Base-by-base conservation (phyloP, 1,140 invertebrate genomes). In the Cepaea nemoralis region DNA sequence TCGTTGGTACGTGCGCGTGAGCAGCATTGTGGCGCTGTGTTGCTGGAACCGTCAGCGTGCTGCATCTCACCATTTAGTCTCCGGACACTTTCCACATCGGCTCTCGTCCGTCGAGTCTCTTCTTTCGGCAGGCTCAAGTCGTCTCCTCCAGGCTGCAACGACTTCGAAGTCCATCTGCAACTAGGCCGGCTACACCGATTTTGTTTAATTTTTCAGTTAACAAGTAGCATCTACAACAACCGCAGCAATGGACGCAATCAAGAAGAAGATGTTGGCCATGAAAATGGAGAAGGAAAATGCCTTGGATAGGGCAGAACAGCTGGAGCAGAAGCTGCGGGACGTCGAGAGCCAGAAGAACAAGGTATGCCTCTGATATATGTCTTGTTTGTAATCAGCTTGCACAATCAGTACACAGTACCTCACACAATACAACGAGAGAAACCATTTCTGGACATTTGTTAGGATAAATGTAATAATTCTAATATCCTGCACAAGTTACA, bases 261-360 rank as follows among this genome's bases (percentile, higher is more conserved):
- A 99, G 95, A 99, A 99, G 96, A 99, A 99, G 94, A 99, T 99
- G 98, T 96, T 98, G 94, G 96, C 96, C 93, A 99, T 99, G 97
- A 99, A 99, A 95, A 94, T 98, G 94, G 97, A 99, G 94, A 99
- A 98, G 94, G 98, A 99, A 93, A 97, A 97, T 93, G 97, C 97
- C 89, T 94, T 97, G 93, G 98, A 99, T 92, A 95, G 96, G 90
- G 96, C 97, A 86, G 95, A 98, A 94, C 93, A 95, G 94, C 95
- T 96, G 89, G 98, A 99, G 92, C 96, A 98, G 92, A 96, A 97
- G 92, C 95, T 97, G 91, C 95, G 96, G 86, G 97, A 99, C 93
- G 96, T 96, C 88, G 97, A 97, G 92, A 94, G 96, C 85, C 94
- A 96, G 87, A 96, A 97, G 83, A 96, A 97, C 91, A 97, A 97